phyloP scores from a whole-genome alignment of 2,888 invertebrate species.

The Dicranocentrus wangi region DNA sequence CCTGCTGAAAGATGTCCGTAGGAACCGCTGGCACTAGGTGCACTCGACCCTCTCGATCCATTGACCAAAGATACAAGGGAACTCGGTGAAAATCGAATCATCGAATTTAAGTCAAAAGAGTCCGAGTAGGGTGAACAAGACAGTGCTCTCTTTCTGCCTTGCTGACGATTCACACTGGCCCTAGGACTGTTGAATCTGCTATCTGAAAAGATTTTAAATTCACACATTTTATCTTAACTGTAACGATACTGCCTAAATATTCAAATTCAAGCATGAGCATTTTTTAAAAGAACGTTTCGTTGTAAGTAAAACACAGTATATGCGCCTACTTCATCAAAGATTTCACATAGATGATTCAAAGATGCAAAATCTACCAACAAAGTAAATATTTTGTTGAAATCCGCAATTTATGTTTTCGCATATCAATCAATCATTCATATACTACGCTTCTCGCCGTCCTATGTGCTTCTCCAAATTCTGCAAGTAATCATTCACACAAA shows the following conservation, averaged over 20 bases:
- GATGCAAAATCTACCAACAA: too few relatives aligned
- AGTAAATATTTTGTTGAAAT: not conserved
- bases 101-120: constrained; percentile 94
- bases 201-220: constrained; percentile 74
- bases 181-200: constrained; percentile 83
- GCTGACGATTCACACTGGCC: constrained; percentile 78
- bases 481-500: constrained; percentile 4
- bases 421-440: constrained; percentile 24
- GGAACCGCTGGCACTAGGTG: constrained; percentile 87
- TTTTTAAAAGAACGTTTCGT: too few relatives aligned
- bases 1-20: constrained; percentile 97
- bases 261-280: too few relatives aligned
- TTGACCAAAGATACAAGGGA: constrained; percentile 88
- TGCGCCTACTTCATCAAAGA: too few relatives aligned
- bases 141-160: constrained; percentile 90
- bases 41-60: constrained; percentile 87
- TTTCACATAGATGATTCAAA: too few relatives aligned
- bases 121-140: constrained; percentile 95
- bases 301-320: too few relatives aligned
- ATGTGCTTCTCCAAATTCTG: not conserved
- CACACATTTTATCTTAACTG: not conserved
- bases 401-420: constrained; percentile 1
- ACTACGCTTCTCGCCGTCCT: not conserved
- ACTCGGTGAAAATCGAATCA: constrained; percentile 95
- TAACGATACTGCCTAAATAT: constrained; percentile 13